phyloP scores from a whole-genome alignment of 2,797 vertebrate genomes.

The Platyrinchus mystaceus region DNA sequence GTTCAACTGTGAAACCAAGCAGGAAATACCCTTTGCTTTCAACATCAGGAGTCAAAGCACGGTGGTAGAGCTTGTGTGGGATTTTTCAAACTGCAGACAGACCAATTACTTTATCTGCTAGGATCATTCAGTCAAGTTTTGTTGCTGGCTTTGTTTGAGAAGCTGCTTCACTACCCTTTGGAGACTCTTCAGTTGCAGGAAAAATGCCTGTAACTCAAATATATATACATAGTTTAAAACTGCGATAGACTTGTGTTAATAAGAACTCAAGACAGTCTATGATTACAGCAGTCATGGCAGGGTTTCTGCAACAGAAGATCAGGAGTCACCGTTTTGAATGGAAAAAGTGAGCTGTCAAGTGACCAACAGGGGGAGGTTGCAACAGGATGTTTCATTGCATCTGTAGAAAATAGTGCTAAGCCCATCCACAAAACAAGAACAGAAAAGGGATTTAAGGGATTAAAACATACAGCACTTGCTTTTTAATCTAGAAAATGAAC shows the following conservation, averaged over 20 bases:
- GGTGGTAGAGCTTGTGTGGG: not conserved
- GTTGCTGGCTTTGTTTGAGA: not conserved
- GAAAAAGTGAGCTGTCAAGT: not conserved
- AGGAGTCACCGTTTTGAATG: not conserved
- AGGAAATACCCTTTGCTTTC: not conserved
- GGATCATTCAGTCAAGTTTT: not conserved
- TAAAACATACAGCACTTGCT: not conserved
- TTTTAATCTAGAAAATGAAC: not conserved
- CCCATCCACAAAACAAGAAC: not conserved
- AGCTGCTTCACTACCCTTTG: not conserved
- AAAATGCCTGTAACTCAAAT: not conserved
- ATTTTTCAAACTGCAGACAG: not conserved
- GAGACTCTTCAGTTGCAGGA: not conserved
- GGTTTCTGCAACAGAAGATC: not conserved
- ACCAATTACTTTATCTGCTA: not conserved
- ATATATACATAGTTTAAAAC: not conserved
- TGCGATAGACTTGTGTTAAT: not conserved
- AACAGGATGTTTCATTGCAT: not conserved
- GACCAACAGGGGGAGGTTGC: not conserved
- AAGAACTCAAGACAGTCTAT: not conserved
- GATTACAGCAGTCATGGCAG: not conserved
- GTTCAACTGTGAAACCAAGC: not conserved
- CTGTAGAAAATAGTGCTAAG: not conserved
- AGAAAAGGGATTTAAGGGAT: not conserved
- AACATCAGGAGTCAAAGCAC: not conserved